Base-by-base conservation (phyloP, 2,797 vertebrate species). In the Enteromius fasciolatus region DNA sequence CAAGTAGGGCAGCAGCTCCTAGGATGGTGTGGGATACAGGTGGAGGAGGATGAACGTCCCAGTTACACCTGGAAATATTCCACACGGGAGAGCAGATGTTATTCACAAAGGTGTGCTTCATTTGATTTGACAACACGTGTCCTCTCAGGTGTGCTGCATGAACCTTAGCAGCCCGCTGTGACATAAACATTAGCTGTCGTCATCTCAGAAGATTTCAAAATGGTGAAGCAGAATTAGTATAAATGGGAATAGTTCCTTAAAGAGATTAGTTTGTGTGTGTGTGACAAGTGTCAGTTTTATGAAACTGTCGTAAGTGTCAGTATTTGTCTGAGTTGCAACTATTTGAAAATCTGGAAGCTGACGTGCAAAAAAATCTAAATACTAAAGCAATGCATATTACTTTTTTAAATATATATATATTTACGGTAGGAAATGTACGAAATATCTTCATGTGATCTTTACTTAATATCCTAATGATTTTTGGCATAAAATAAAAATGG, bases 1-100 rank as follows among this genome's bases (percentile, higher is more conserved):
- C 15, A 76, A 76, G 36, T 76, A 76, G 23, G 36, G 52, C 23
- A 76, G 74, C n/a, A 61, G 39, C 36, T 76, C 23, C 50, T 57
- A 36, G 36, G n/a, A 76, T 23, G 4, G 14, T 61, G 31, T 41
- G 52, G 14, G 74, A 76, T 76, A 12, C 54, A 76, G 36, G n/a
- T 76, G 33, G 54, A 61, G 15, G 33, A 61, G 54, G 15, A 23
- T 20, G 18, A 61, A 28, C 8, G 36, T 28, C 54, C 74, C 74
- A 63, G 57, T 31, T 76, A 76, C 52, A 76, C 74, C 54, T 63
- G 57, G 18, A 63, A 14, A 44, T 41, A 44, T 28, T 63, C 23
- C 54, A 63, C 15, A 28, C 0, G 3, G 72, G 74, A 61, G 74
- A 76, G 15, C 74, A 76, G 57, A 41, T 44, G 74, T 18, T 52